Conservation (phyloP, 2,888 invertebrate genomes). For the Heteropelma amictum region DNA sequence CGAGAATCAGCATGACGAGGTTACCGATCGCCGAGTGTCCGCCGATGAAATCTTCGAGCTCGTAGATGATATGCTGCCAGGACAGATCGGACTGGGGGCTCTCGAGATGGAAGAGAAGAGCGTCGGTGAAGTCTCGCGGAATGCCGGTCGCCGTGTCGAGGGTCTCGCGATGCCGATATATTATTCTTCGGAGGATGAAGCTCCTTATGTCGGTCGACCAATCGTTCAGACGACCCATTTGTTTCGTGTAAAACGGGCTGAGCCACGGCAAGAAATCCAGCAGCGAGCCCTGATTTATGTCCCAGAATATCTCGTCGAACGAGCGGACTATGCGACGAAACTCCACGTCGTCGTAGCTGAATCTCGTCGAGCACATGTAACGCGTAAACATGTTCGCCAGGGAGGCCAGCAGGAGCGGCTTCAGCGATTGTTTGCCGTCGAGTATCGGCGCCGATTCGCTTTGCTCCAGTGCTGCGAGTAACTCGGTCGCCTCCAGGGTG, state of each 20-base stretch:
- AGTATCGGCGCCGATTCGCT: constrained; percentile 69
- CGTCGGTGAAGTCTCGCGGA: constrained; percentile 89
- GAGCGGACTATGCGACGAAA: constrained; percentile 84
- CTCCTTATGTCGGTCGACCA: constrained; percentile 86
- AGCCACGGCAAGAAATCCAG: constrained; percentile 93
- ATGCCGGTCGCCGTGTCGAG: constrained; percentile 78
- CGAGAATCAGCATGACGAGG: constrained; percentile 87
- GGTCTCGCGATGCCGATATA: constrained; percentile 81
- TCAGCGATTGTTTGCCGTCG: constrained; percentile 80
- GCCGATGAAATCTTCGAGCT: constrained; percentile 92
- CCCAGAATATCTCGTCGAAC: constrained; percentile 94
- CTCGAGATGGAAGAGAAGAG: constrained; percentile 84
- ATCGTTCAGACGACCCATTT: constrained; percentile 83
- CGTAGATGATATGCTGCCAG: constrained; percentile 88
- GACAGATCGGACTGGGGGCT: constrained; percentile 84
- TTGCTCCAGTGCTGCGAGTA: constrained; percentile 80
- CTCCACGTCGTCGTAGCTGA: constrained; percentile 84
- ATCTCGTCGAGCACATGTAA: constrained; percentile 91
- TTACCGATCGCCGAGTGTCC: constrained; percentile 94
- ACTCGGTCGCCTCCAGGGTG: constrained; percentile 82
- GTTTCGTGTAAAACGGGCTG: constrained; percentile 84
- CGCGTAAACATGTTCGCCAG: constrained; percentile 92
- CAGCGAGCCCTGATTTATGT: constrained; percentile 93
- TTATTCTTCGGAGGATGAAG: constrained; percentile 86
- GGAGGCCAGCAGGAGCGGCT: constrained; percentile 85